Evolutionary conservation across 2,113 vertebrate species (phyloP), one percentile per base, ranked within the genome.

Genomic region (Monopterus albus): DNA sequence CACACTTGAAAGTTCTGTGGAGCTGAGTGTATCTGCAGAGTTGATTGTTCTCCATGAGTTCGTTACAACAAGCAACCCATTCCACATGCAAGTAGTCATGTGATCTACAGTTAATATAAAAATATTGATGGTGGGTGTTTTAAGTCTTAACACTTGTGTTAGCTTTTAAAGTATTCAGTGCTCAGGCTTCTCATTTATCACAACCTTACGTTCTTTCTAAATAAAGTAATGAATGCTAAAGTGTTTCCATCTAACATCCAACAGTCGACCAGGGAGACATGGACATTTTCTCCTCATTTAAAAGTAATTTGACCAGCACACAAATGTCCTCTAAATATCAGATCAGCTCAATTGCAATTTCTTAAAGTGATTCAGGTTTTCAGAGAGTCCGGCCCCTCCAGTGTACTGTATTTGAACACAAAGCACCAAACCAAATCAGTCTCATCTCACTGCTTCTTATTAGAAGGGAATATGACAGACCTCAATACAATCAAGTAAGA

Each of bases 391-490:
- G 23, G 21, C 42, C 33, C 47, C 42, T 51, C 57, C 51, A 36
- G 58, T 66, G 53, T 70, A 66, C 53, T 50, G 49, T 50, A 31
- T 67, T 36, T 18, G 38, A 84, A 62, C 46, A 57, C 71, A 72
- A 55, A 75, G 65, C 23, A 14, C 61, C 69, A 66, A 82, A 80
- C 56, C 49, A 67, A 78, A 84, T 74, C 82, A 63, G 79, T 74
- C 35, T 72, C 75, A 79, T 72, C 57, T 78, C 61, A 29, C 42
- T 57, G 82, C 58, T 45, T 73, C 55, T 58, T 70, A 77, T 70
- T 59, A 62, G 63, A 51, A 63, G 59, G 28, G 63, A 82, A 63
- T 46, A 78, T 52, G 75, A 77, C 43, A 33, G 60, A 73, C 64
- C 49, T 36, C 69, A 73, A 42, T 29, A 55, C 50, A 72, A 82